phyloP scores from a whole-genome alignment of 1,140 invertebrate genomes.

The Listronotus oregonensis region DNA sequence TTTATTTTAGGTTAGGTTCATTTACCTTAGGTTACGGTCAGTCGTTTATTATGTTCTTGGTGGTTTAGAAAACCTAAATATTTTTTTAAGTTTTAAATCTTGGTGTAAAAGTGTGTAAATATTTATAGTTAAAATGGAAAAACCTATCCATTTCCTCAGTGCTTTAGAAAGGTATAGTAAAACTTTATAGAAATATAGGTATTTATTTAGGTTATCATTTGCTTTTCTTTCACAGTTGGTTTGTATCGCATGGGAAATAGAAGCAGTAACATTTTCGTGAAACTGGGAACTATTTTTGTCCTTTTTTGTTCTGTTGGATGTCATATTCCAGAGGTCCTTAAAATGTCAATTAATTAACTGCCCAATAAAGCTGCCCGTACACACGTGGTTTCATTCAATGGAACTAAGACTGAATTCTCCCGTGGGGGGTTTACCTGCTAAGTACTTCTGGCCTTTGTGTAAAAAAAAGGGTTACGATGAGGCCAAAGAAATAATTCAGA shows the following conservation, averaged over 20 bases:
- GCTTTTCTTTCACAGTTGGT: conserved; percentile 18
- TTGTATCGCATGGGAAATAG: conserved; percentile 4
- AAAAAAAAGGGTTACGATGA: conserved; percentile 34
- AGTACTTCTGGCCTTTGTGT: conserved; percentile 29
- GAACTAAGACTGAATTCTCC: conserved; percentile 34
- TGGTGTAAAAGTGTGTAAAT: conserved; percentile 5
- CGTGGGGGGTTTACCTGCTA: conserved; percentile 24
- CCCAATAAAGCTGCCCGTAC: conserved; percentile 20
- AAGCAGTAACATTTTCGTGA: neutral
- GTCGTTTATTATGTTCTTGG: conserved; percentile 17
- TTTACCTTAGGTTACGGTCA: conserved; percentile 24
- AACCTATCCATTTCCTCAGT: neutral
- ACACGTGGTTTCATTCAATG: conserved; percentile 15
- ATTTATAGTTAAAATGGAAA: conserved; percentile 17
- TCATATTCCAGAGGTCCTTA: conserved; percentile 9
- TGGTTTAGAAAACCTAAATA: conserved; percentile 15
- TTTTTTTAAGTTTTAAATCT: conserved; percentile 10
- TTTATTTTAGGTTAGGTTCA: conserved; percentile 33
- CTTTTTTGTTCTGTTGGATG: conserved; percentile 12
- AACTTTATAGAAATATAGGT: neutral
- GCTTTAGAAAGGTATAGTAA: conserved; percentile 9
- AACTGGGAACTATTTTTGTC: conserved; percentile 8
- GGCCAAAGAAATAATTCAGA: conserved; percentile 28
- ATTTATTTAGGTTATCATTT: conserved; percentile 17
- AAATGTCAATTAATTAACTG: conserved; percentile 19